A percentile compares a stretch with the other conserved stretches of the same genome.
Conservation (phyloP, 2,113 vertebrate genomes). For the Poicephalus meyeri region DNA sequence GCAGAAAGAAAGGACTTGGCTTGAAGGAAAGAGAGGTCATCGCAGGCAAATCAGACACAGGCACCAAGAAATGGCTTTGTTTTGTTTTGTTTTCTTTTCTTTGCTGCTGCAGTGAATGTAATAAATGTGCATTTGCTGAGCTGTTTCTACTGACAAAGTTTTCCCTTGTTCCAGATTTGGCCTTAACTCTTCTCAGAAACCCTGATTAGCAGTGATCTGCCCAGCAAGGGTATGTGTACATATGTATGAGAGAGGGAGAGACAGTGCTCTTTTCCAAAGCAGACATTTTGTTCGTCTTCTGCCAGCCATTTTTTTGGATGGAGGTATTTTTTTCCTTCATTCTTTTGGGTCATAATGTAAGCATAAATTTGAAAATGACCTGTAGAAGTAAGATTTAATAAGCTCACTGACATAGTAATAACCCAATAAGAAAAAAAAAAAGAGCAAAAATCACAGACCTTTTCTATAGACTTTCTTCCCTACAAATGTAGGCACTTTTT, state of each 20-base stretch:
- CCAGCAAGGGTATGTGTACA: background rate
- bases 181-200: conserved; percentile 34
- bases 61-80: conserved; percentile 15
- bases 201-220: conserved; percentile 12
- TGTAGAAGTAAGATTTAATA: conserved; percentile 66
- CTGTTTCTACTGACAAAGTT: conserved; percentile 23
- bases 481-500: background rate
- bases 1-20: conserved; percentile 44
- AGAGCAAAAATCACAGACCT: conserved; percentile 18
- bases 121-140: conserved; percentile 30
- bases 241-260: background rate
- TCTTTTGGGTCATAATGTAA: conserved; percentile 54
- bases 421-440: conserved; percentile 42
- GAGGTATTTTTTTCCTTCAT: conserved; percentile 30
- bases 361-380: conserved; percentile 68
- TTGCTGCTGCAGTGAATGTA: conserved; percentile 37
- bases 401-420: conserved; percentile 16
- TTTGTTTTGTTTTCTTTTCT: conserved; percentile 6
- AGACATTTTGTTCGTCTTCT: conserved; percentile 45
- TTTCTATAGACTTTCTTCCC: conserved; percentile 42
- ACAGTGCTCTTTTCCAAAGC: conserved; percentile 45
- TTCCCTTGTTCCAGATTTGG: conserved; percentile 55
- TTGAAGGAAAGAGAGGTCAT: conserved; percentile 50
- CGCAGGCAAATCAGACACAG: conserved; percentile 50
- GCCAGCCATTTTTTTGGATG: conserved; percentile 37